Percentiles rank a stretch among this genome's conserved stretches.
Conservation (phyloP, 2,797 vertebrate species). For the Enteromius thamalakanensis region DNA sequence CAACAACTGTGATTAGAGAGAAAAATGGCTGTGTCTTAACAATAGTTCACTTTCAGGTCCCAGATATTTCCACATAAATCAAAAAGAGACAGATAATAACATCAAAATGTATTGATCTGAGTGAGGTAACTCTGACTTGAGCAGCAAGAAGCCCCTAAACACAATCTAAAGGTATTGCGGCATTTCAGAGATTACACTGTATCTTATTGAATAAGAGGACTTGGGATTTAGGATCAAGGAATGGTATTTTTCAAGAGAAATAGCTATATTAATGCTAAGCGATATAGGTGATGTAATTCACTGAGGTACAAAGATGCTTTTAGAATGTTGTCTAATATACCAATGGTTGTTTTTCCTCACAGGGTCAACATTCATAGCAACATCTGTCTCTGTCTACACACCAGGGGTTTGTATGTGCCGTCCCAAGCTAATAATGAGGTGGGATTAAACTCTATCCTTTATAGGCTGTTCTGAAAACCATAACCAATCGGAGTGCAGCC, state of each 20-base stretch:
- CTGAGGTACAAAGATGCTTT: neutral
- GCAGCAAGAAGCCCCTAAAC: slow-evolving; percentile 25
- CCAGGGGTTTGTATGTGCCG: neutral
- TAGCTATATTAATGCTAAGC: slow-evolving; percentile 8
- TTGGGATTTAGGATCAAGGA: slow-evolving; percentile 17
- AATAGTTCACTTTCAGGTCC: slow-evolving; percentile 31
- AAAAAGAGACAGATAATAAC: slow-evolving; percentile 51
- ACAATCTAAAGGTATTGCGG: slow-evolving; percentile 25
- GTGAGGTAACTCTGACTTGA: slow-evolving; percentile 28
- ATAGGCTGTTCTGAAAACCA: neutral
- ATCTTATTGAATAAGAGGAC: slow-evolving; percentile 59
- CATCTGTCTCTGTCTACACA: slow-evolving; percentile 4
- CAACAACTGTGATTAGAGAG: slow-evolving; percentile 23
- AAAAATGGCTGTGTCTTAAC: slow-evolving; percentile 37
- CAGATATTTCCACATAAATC: slow-evolving; percentile 56
- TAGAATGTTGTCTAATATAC: slow-evolving; percentile 7
- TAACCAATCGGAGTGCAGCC: slow-evolving; percentile 9
- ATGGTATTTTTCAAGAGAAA: slow-evolving; percentile 11
- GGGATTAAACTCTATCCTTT: slow-evolving; percentile 11
- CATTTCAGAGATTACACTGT: slow-evolving; percentile 54
- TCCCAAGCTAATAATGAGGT: slow-evolving; percentile 13
- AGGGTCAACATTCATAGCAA: slow-evolving; percentile 6
- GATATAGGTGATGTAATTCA: slow-evolving; percentile 5
- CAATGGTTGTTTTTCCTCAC: neutral
- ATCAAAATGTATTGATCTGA: slow-evolving; percentile 56